phyloP scores from a whole-genome alignment of 2,113 vertebrate species.

The Macaca fascicularis region T2T-MFA8v1.1 NC_088376.1:100054001-100054500 shows the following conservation, averaged over 20 bases:
- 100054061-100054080: not conserved
- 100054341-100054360: constrained; percentile 93
- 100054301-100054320: fast-evolving
- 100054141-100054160: constrained; percentile 93
- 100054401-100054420: constrained; percentile 93
- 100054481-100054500: constrained; percentile 93
- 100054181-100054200: constrained; percentile 95
- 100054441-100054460: constrained; percentile 90
- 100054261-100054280: not conserved
- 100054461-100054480: constrained; percentile 89
- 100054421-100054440: constrained; percentile 91
- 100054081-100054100: not conserved
- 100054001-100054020: not conserved
- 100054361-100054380: constrained; percentile 92
- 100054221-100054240: not conserved
- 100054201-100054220: constrained; percentile 81
- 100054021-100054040: not conserved
- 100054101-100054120: constrained; percentile 55
- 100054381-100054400: constrained; percentile 92
- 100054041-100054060: not conserved
- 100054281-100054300: not conserved
- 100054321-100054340: not conserved
- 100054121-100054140: constrained; percentile 87
- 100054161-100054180: constrained; percentile 90
- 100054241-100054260: not conserved